Percentiles rank a stretch among this genome's conserved stretches.
Evolutionary conservation across 1,140 invertebrate species (phyloP).

Genomic region (Lamellibrachia luymesi): DNA sequence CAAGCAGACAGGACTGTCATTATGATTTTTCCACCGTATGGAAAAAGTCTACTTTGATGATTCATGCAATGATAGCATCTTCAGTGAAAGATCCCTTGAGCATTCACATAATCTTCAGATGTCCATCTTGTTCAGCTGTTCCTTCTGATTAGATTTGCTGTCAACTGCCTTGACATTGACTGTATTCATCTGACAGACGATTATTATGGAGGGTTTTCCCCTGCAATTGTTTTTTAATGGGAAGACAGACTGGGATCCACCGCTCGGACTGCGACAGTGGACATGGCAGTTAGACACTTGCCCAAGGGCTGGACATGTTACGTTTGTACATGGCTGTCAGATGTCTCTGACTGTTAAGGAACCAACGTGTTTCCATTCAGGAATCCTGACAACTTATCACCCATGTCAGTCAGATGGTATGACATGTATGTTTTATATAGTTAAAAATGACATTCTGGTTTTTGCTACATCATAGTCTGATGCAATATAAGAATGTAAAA

Average conservation of each 20-base stretch:
- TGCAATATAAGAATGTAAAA: not conserved
- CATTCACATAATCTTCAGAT: not conserved
- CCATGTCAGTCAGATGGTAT: not conserved
- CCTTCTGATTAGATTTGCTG: not conserved
- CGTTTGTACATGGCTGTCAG: not conserved
- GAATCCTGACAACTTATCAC: not conserved
- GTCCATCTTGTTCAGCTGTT: not conserved
- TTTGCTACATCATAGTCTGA: not conserved
- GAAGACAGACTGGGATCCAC: not conserved
- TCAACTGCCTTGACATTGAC: not conserved
- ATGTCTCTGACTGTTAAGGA: not conserved
- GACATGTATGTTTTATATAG: not conserved
- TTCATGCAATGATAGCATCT: not conserved
- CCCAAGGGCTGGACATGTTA: not conserved
- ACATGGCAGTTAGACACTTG: not conserved
- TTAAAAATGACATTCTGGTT: not conserved
- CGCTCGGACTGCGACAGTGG: not conserved
- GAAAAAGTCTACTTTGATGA: not conserved
- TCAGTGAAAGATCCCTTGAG: not conserved
- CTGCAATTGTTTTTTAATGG: not conserved
- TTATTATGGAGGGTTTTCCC: not conserved
- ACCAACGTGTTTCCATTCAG: not conserved
- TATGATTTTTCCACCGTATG: not conserved
- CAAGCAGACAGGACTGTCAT: not conserved
- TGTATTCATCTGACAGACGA: not conserved